Evolutionary conservation across 2,113 vertebrate genomes (phyloP).

Genomic region (Pangasianodon hypophthalmus): DNA sequence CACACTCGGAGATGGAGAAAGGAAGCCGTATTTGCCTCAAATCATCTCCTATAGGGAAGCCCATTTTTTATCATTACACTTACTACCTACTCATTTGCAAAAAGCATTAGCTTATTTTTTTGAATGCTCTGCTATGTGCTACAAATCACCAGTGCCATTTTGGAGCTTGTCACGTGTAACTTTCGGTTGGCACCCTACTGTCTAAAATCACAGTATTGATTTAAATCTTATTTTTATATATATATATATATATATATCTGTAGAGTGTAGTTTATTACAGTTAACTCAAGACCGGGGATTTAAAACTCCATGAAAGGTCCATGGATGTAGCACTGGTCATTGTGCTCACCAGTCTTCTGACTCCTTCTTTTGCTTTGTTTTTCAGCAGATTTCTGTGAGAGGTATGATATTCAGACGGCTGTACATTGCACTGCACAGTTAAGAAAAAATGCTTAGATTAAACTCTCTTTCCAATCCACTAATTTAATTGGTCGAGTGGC

Average conservation of each 20-base stretch:
- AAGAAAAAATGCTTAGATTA: not conserved
- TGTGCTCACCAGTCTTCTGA: not conserved
- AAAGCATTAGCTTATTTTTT: constrained; percentile 40
- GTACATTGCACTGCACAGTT: not conserved
- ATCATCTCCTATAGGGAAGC: constrained; percentile 45
- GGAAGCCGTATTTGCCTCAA: constrained; percentile 32
- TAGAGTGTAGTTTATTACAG: not conserved
- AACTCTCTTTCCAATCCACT: not conserved
- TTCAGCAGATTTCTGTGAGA: not conserved
- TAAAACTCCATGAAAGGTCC: not conserved
- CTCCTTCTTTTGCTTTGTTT: not conserved
- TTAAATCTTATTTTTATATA: no score
- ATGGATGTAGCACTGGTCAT: not conserved
- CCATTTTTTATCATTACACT: constrained; percentile 50
- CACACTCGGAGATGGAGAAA: constrained; percentile 55
- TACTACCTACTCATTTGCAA: constrained; percentile 46
- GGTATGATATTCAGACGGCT: not conserved
- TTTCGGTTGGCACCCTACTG: not conserved
- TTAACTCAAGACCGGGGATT: not conserved
- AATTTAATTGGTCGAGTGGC: not conserved
- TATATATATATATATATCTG: not conserved
- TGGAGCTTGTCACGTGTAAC: constrained; percentile 6
- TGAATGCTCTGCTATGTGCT: constrained; percentile 34
- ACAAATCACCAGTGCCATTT: constrained; percentile 1
- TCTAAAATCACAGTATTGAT: constrained; percentile 20